Conservation (phyloP, 2,888 invertebrate species). For the Acleris literana region DNA sequence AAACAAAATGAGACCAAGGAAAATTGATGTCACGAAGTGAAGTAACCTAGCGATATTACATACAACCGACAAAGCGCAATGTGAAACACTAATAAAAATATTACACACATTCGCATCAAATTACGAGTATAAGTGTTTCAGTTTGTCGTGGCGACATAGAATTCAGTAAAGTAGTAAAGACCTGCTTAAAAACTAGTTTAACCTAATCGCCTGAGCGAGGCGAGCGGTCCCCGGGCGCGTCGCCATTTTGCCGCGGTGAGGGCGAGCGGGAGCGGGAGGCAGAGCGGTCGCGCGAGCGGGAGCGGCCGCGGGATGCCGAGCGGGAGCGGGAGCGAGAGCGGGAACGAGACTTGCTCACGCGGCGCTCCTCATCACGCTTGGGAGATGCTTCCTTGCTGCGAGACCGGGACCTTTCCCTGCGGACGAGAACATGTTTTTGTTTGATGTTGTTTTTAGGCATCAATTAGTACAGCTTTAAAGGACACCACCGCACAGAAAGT, state of each 20-base stretch:
- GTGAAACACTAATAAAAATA: too few relatives aligned
- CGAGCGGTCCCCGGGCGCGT: constrained; percentile 67
- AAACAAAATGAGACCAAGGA: neutral
- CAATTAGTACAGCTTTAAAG: too few relatives aligned
- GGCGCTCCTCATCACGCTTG: constrained; percentile 71
- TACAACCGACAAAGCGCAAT: too few relatives aligned
- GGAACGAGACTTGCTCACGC: constrained; percentile 69
- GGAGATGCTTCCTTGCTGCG: constrained; percentile 85
- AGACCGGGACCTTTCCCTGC: constrained; percentile 87
- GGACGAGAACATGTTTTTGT: constrained; percentile 37
- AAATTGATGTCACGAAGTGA: neutral
- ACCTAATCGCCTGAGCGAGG: constrained; percentile 74
- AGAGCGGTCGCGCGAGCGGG: constrained; percentile 59
- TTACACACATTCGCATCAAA: too few relatives aligned
- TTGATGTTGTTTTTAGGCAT: constrained; percentile 6
- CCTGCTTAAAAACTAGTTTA: constrained; percentile 10
- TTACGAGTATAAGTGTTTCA: too few relatives aligned
- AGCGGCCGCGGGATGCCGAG: constrained; percentile 59
- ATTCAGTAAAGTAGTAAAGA: constrained; percentile 28
- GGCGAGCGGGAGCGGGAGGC: constrained; percentile 63
- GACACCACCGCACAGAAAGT: too few relatives aligned
- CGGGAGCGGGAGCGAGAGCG: constrained; percentile 57
- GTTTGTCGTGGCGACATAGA: neutral
- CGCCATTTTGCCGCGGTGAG: constrained; percentile 73
- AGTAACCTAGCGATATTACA: too few relatives aligned